phyloP scores from a whole-genome alignment of 2,113 vertebrate genomes.

The Hiodon tergisus region DNA sequence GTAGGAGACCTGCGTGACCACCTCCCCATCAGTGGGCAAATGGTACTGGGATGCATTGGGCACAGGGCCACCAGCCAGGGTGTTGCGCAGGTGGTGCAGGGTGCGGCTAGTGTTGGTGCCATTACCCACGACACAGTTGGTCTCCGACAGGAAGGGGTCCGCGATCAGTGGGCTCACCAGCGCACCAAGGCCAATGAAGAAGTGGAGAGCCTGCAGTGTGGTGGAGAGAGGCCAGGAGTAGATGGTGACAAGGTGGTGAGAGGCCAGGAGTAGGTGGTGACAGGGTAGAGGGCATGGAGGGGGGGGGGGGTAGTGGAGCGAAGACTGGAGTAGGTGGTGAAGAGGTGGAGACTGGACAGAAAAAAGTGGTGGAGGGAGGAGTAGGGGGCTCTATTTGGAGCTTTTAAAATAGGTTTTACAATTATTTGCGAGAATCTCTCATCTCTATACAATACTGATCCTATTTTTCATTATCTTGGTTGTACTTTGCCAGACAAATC shows the following conservation, averaged over 20 bases:
- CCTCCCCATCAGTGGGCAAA: conserved; percentile 57
- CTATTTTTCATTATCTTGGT: too few relatives aligned
- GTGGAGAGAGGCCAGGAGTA: conserved; percentile 2
- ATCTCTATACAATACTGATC: too few relatives aligned
- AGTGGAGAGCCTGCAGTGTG: conserved; percentile 75
- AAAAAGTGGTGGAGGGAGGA: too few relatives aligned
- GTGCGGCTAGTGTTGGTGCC: conserved; percentile 60
- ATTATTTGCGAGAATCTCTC: too few relatives aligned
- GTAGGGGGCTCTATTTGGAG: too few relatives aligned
- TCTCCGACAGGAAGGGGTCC: conserved; percentile 88
- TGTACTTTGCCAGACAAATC: too few relatives aligned
- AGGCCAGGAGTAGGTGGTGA: not conserved
- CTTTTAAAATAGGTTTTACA: too few relatives aligned
- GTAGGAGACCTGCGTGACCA: conserved; percentile 74
- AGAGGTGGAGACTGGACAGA: too few relatives aligned
- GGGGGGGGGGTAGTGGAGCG: too few relatives aligned
- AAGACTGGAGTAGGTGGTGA: too few relatives aligned
- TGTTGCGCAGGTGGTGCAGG: conserved; percentile 69
- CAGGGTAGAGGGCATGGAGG: too few relatives aligned
- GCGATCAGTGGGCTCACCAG: conserved; percentile 88
- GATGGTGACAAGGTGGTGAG: not conserved
- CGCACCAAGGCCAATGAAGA: conserved; percentile 88
- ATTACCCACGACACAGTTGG: conserved; percentile 74
- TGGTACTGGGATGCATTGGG: conserved; percentile 65
- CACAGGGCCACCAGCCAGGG: conserved; percentile 50